phyloP scores from a whole-genome alignment of 2,888 invertebrate species.

The Apodemia arnacis region DNA sequence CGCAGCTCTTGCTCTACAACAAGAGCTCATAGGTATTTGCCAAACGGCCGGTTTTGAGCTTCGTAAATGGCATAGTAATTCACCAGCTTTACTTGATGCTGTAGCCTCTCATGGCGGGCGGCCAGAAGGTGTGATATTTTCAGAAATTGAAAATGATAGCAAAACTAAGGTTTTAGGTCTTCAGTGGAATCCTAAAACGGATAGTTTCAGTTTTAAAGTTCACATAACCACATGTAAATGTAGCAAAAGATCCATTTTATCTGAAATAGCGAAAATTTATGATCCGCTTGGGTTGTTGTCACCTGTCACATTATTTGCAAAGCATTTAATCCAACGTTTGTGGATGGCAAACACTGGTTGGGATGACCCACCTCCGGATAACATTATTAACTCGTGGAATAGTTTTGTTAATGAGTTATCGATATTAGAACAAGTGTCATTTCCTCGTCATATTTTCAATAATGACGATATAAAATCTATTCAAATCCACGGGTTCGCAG shows the following conservation, averaged over 20 bases:
- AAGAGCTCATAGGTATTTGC: conserved; percentile 11
- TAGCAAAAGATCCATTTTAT: background rate
- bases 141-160: background rate
- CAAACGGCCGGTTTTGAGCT: background rate
- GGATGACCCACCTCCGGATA: background rate
- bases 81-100: no score
- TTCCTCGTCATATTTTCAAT: background rate
- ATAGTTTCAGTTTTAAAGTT: conserved; percentile 1
- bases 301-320: background rate
- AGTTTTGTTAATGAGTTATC: background rate
- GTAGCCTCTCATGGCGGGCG: background rate
- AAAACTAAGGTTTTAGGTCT: conserved; percentile 4
- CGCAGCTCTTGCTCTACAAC: conserved; percentile 1
- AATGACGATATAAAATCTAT: background rate
- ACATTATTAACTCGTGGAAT: conserved; percentile 20
- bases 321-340: background rate
- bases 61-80: background rate
- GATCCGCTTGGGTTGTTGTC: background rate
- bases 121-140: background rate
- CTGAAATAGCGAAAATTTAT: background rate
- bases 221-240: background rate
- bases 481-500: background rate
- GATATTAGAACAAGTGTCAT: background rate
- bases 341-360: background rate
- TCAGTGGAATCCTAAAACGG: background rate